Percentiles rank a stretch among this genome's conserved stretches.
Conservation (phyloP, 1,140 invertebrate genomes). For the Nephila pilipes region DNA sequence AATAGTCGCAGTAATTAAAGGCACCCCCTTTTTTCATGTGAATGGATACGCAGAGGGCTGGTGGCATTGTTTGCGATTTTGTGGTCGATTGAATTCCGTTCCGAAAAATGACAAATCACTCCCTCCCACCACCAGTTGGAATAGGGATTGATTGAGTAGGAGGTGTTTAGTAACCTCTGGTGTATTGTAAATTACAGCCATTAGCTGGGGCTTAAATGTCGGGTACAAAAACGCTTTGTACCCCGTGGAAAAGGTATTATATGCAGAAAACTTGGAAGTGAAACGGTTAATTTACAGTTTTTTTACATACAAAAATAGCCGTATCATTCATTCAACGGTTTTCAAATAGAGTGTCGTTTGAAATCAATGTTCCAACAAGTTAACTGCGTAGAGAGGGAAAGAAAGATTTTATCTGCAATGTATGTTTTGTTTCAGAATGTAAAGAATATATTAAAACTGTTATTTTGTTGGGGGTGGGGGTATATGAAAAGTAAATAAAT, state of each 20-base stretch:
- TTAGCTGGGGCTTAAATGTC: background rate
- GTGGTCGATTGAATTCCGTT: slow-evolving; percentile 48
- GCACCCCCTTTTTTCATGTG: background rate
- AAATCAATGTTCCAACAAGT: background rate
- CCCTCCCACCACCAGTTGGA: slow-evolving; percentile 10
- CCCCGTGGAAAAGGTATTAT: background rate
- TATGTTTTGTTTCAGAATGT: too few species aligned
- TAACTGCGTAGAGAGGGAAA: background rate
- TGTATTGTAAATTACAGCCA: slow-evolving; percentile 31
- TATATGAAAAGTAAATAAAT: too few species aligned
- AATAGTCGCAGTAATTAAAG: slow-evolving; percentile 41
- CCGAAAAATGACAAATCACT: slow-evolving; percentile 29
- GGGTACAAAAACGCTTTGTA: background rate
- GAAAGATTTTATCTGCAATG: too few species aligned
- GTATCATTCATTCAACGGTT: background rate
- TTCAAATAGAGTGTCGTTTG: background rate
- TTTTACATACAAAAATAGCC: background rate
- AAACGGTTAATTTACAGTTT: background rate
- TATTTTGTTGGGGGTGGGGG: too few species aligned
- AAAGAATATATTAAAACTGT: too few species aligned
- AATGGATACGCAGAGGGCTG: background rate
- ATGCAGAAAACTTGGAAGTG: background rate
- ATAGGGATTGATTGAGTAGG: slow-evolving; percentile 6
- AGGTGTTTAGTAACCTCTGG: slow-evolving; percentile 38
- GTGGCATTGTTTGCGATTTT: slow-evolving; percentile 44